Percentiles rank a stretch among this genome's conserved stretches.
Conservation (phyloP, 2,797 vertebrate species). For the Antrozous pallidus region DNA sequence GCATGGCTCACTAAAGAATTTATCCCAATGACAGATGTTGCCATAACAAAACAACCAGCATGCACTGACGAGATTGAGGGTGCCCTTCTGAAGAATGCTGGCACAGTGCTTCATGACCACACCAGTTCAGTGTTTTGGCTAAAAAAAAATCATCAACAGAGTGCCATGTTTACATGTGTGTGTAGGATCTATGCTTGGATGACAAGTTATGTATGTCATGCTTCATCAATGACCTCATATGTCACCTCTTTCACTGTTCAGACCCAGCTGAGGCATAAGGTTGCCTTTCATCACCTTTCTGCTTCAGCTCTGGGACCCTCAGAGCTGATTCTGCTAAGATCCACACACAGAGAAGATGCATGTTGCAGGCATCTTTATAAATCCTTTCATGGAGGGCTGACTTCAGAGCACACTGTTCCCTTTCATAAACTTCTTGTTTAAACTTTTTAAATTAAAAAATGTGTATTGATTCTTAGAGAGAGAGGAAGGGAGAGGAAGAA, state of each 20-base stretch:
- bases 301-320: background rate
- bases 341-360: background rate
- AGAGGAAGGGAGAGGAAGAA: too few species aligned
- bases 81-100: background rate
- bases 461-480: too few species aligned
- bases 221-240: background rate
- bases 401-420: background rate
- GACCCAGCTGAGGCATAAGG: background rate
- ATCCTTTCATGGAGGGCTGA: background rate
- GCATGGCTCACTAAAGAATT: background rate
- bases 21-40: background rate
- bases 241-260: background rate
- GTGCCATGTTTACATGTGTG: background rate
- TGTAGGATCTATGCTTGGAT: background rate
- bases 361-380: background rate
- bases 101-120: background rate
- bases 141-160: background rate
- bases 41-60: background rate
- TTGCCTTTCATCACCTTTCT: fast-evolving
- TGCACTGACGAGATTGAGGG: background rate
- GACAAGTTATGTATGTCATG: background rate
- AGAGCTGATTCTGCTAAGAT: background rate
- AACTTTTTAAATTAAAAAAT: background rate
- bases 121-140: background rate
- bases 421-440: background rate